Conservation (phyloP, 1,140 invertebrate species). For the Heliconius eleuchia region DNA sequence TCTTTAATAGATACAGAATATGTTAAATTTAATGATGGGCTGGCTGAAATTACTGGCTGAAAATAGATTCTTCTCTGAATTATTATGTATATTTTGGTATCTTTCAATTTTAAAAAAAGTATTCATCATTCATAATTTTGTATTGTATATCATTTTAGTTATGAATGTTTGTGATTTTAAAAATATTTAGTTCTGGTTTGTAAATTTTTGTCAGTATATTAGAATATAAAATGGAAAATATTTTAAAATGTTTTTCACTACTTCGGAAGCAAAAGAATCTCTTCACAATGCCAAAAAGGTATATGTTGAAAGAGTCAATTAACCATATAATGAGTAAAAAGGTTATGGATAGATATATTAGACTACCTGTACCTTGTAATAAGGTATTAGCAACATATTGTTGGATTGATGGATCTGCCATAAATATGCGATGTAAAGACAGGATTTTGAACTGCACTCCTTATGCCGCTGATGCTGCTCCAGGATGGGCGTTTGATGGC, state of each 20-base stretch:
- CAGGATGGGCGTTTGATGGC: conserved; percentile 98
- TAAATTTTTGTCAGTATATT: conserved; percentile 5
- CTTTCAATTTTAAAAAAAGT: conserved; percentile 36
- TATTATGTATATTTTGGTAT: conserved; percentile 16
- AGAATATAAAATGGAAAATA: conserved; percentile 40
- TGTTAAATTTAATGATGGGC: background rate
- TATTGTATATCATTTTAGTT: background rate
- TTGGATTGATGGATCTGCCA: conserved; percentile 96
- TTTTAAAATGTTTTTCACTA: conserved; percentile 42
- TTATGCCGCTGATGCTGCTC: conserved; percentile 87
- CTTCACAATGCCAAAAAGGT: conserved; percentile 46
- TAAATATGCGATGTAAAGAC: conserved; percentile 91
- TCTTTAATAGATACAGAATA: conserved; percentile 22
- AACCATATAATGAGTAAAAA: conserved; percentile 72
- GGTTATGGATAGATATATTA: conserved; percentile 74
- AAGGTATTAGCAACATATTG: conserved; percentile 90
- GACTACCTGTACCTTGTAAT: conserved; percentile 86
- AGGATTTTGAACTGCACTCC: conserved; percentile 87
- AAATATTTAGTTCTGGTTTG: background rate
- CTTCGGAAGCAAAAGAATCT: conserved; percentile 38
- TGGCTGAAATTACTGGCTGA: conserved; percentile 33
- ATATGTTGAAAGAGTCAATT: conserved; percentile 60
- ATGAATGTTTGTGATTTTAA: background rate
- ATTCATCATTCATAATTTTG: conserved; percentile 14
- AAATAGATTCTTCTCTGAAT: conserved; percentile 2